Percentiles rank a stretch among this genome's conserved stretches.
Conservation (phyloP, 2,888 invertebrate genomes). For the Branchipolynoe longqiensis region DNA sequence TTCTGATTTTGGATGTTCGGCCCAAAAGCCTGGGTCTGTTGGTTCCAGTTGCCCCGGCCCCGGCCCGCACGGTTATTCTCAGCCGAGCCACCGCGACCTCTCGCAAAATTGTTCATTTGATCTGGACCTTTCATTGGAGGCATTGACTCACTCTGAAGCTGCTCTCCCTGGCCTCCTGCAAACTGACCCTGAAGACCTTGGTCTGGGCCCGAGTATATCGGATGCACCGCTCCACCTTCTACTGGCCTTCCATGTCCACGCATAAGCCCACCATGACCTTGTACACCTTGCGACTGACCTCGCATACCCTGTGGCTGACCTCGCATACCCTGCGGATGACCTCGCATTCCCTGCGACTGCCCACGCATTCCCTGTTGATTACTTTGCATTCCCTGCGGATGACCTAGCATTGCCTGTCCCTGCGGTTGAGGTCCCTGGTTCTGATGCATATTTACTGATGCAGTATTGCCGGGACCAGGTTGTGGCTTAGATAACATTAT, state of each 20-base stretch:
- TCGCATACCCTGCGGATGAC: no score
- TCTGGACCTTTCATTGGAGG: not conserved
- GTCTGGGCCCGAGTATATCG: not conserved
- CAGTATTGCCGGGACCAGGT: no score
- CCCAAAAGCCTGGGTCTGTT: not conserved
- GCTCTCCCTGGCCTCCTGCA: not conserved
- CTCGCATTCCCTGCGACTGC: no score
- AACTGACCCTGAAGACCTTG: not conserved
- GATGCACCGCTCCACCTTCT: not conserved
- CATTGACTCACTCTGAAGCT: not conserved
- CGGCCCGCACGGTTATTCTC: not conserved
- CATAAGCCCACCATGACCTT: not conserved
- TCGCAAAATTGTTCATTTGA: not conserved
- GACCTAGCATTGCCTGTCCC: no score
- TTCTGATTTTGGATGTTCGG: not conserved
- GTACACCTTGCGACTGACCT: not conserved
- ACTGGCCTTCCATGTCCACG: conserved; percentile 13
- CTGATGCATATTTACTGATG: no score
- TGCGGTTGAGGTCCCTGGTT: no score
- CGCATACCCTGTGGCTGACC: not conserved
- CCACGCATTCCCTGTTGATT: no score
- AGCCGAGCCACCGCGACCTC: not conserved
- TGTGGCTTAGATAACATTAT: no score
- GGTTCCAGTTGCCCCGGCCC: not conserved
- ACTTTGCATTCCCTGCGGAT: no score